phyloP scores from a whole-genome alignment of 2,797 vertebrate species.

The Hybognathus amarus region DNA sequence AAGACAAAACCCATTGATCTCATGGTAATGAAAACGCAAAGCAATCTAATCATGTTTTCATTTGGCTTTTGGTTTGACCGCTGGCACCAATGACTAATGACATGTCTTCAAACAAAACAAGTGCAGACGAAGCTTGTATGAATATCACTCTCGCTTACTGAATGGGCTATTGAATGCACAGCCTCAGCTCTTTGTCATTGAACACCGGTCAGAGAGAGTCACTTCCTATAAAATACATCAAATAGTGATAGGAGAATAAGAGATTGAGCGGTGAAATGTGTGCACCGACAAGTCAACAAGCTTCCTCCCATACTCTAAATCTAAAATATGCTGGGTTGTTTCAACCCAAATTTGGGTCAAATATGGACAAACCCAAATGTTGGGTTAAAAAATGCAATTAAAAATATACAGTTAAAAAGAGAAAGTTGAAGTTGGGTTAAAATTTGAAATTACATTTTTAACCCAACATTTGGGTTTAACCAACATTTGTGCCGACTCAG shows the following conservation, averaged over 20 bases:
- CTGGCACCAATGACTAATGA: conserved; percentile 55
- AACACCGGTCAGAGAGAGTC: conserved; percentile 50
- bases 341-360: too few species aligned
- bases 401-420: too few species aligned
- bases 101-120: conserved; percentile 59
- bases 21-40: conserved; percentile 51
- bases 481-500: too few species aligned
- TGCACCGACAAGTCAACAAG: background rate
- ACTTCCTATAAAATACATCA: conserved; percentile 56
- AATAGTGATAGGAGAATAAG: conserved; percentile 21
- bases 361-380: too few species aligned
- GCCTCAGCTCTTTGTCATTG: conserved; percentile 51
- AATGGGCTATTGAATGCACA: conserved; percentile 42
- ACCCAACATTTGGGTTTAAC: too few species aligned
- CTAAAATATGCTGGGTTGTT: too few species aligned
- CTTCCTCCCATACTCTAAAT: background rate
- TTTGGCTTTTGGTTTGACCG: conserved; percentile 51
- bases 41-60: conserved; percentile 56
- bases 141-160: conserved; percentile 50
- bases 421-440: too few species aligned
- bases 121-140: conserved; percentile 31
- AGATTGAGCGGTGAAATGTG: conserved; percentile 19
- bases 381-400: too few species aligned
- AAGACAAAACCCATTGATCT: conserved; percentile 48
- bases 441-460: too few species aligned